Percentiles rank a stretch among this genome's conserved stretches.
phyloP scores from a whole-genome alignment of 1,140 invertebrate genomes.

The Mylabris phalerata region DNA sequence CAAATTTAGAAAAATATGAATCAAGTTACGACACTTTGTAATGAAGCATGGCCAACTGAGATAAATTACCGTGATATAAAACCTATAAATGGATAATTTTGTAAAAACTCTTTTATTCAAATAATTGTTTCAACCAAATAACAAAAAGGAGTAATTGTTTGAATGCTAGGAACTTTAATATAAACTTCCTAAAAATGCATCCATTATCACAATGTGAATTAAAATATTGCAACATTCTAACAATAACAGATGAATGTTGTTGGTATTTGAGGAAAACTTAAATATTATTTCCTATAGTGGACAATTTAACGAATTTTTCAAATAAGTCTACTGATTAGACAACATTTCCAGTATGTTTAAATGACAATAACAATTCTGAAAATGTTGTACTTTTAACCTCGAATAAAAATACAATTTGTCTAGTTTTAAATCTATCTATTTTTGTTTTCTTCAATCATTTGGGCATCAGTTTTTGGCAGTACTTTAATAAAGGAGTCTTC shows the following conservation, averaged over 20 bases:
- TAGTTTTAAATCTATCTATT: conserved; percentile 6
- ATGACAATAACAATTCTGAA: conserved; percentile 10
- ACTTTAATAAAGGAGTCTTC: conserved; percentile 36
- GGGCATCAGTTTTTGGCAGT: conserved; percentile 17
- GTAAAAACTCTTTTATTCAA: too few species aligned
- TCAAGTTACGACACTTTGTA: too few species aligned
- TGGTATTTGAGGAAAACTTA: conserved; percentile 8
- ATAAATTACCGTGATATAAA: too few species aligned
- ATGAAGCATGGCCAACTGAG: too few species aligned
- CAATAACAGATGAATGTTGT: conserved; percentile 8
- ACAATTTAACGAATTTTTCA: conserved; percentile 6
- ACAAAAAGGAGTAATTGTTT: neutral
- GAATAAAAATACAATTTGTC: conserved; percentile 2
- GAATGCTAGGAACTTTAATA: conserved; percentile 29
- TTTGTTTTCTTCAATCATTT: conserved; percentile 8
- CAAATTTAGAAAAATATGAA: too few species aligned
- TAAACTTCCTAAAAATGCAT: conserved; percentile 30
- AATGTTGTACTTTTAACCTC: conserved; percentile 1
- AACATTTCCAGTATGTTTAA: conserved; percentile 1
- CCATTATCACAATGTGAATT: conserved; percentile 21
- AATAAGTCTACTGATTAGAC: conserved; percentile 6
- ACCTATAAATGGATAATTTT: too few species aligned
- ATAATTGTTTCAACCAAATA: too few species aligned
- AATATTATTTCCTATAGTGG: conserved; percentile 1
- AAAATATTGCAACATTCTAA: conserved; percentile 7